Conservation (phyloP, 2,797 vertebrate species). For the Crypturellus tataupa region DNA sequence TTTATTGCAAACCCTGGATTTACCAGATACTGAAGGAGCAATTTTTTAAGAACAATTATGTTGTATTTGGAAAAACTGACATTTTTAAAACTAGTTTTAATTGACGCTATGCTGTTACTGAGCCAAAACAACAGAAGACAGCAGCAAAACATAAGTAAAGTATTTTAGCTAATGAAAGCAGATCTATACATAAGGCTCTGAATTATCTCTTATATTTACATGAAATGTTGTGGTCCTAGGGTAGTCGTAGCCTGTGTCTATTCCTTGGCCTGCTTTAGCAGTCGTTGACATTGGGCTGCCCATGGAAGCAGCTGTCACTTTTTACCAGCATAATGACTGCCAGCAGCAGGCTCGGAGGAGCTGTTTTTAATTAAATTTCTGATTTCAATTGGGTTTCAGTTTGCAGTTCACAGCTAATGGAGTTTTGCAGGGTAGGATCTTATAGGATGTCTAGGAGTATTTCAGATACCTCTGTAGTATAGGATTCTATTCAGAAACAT, state of each 20-base stretch:
- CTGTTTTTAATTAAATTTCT: constrained; percentile 73
- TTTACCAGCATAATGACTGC: constrained; percentile 51
- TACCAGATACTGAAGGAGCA: constrained; percentile 1
- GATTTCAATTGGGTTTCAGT: constrained; percentile 57
- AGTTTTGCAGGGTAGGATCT: constrained; percentile 5
- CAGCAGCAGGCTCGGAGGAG: constrained; percentile 57
- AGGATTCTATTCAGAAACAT: neutral
- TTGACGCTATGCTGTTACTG: constrained; percentile 7
- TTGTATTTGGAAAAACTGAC: constrained; percentile 32
- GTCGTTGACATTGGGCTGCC: constrained; percentile 23
- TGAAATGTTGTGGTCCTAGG: neutral
- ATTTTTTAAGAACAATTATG: constrained; percentile 30
- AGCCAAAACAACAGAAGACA: neutral
- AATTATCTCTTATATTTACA: constrained; percentile 12
- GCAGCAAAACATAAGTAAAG: constrained; percentile 17
- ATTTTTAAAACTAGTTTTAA: constrained; percentile 65
- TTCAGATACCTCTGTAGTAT: neutral
- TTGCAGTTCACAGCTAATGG: constrained; percentile 30
- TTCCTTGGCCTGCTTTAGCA: constrained; percentile 29
- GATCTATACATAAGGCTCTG: neutral
- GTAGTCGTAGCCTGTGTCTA: neutral
- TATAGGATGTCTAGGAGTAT: neutral
- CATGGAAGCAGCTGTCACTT: constrained; percentile 73
- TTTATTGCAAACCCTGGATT: neutral
- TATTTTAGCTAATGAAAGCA: constrained; percentile 3